Base-by-base conservation (phyloP, 2,797 vertebrate genomes). In the Muraenolepis orangiensis region DNA sequence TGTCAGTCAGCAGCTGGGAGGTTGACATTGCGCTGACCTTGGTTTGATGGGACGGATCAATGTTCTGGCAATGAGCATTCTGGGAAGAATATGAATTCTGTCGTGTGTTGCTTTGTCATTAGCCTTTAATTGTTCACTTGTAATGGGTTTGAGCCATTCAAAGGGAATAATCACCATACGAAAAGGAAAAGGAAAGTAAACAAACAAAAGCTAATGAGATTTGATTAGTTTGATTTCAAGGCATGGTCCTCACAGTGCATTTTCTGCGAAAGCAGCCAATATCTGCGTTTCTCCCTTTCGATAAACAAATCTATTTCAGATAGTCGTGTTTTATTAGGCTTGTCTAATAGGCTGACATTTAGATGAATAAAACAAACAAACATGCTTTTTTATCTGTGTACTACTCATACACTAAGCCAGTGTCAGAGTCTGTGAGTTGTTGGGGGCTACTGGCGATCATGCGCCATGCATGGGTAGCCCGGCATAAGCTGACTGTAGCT, bases 401-500 rank as follows among this genome's bases (percentile, higher is more conserved):
- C 16, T 61, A 69, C 7, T 70, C 70, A 61, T n/a, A 23, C 57
- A 26, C 57, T 13, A 26, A 26, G 26, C 57, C 57, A 64, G 57
- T 64, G 23, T 11, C n/a, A n/a, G 57, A 64, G 4, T 64, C 57
- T 23, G 6, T 1, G 29, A 23, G 51, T 40, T 74, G 57, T 66
- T 74, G 69, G 73, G n/a, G 11, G 69, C 40, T 23, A 73, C 70
- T 51, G 70, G 23, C 57, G 23, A 26, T 64, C 57, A 64, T 64
- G 57, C 8, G 57, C 57, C 23, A 76, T 78, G 71, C 72, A 61
- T 75, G 72, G 28, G 12, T 61, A 70, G 69, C 74, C 73, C 51
- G 74, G 74, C n/a, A n/a, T n/a, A 66, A 79, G 88, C 91, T 92
- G 89, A 93, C 88, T 29, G 84, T 88, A 89, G 89, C 70, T 69